A percentile compares a stretch with the other conserved stretches of the same genome.
These are phyloP conservation scores for Percopsis omiscomaycus DNA, from an alignment of 2,797 vertebrate species.

Conservation along the genomic window DNA sequence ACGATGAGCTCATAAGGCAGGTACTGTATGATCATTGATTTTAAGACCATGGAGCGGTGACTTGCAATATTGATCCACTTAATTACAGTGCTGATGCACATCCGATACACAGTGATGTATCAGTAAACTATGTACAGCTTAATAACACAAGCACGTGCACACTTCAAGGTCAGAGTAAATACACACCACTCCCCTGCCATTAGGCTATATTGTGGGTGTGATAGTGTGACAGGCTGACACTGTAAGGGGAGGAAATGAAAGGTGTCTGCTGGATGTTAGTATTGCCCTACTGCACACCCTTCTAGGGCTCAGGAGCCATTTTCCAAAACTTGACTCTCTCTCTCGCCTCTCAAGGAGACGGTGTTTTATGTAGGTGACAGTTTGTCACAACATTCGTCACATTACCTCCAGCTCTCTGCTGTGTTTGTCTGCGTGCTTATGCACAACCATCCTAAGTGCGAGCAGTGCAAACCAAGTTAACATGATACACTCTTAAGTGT, in stretches of 20 bases:
- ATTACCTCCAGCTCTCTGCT: conserved; percentile 37
- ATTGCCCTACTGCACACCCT: conserved; percentile 34
- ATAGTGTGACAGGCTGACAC: conserved; percentile 12
- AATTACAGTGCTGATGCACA: no score
- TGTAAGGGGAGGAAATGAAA: conserved; percentile 50
- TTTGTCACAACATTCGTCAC: conserved; percentile 13
- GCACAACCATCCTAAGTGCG: not conserved
- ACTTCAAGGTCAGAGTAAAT: not conserved
- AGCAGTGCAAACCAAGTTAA: not conserved
- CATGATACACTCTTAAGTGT: not conserved
- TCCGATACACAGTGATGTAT: no score
- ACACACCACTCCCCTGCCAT: not conserved
- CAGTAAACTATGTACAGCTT: not conserved
- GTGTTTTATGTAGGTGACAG: conserved; percentile 16
- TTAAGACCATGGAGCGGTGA: no score
- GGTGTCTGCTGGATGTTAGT: conserved; percentile 24
- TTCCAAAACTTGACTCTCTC: not conserved
- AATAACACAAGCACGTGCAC: not conserved
- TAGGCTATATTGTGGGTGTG: not conserved
- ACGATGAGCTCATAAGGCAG: conserved; percentile 34
- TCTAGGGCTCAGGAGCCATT: conserved; percentile 14
- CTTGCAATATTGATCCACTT: no score
- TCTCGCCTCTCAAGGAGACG: conserved; percentile 11
- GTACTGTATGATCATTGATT: conserved; percentile 10
- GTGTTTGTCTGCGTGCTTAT: not conserved